Conservation (phyloP, 2,797 vertebrate species). For the Urosaurus nigricauda region DNA sequence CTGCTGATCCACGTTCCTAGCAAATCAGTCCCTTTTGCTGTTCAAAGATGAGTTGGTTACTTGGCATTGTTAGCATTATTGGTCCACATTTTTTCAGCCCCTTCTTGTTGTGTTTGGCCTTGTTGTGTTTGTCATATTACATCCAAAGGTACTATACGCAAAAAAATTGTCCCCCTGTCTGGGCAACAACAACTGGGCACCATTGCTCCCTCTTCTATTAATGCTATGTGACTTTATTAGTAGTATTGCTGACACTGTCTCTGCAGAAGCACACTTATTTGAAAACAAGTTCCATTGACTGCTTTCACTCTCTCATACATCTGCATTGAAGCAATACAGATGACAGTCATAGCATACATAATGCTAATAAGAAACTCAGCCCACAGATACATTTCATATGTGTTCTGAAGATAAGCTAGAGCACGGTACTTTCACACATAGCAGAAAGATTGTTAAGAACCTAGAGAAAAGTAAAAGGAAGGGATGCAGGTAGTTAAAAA, state of each 20-base stretch:
- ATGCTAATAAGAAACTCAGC: not conserved
- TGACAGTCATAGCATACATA: not conserved
- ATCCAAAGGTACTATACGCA: too few relatives aligned
- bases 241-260: not conserved
- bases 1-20: too few relatives aligned
- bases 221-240: not conserved
- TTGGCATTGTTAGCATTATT: too few relatives aligned
- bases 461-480: not conserved
- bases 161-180: not conserved
- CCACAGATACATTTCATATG: not conserved
- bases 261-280: not conserved
- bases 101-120: too few relatives aligned
- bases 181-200: not conserved
- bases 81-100: too few relatives aligned
- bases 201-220: not conserved
- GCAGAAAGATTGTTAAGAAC: not conserved
- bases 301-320: too few relatives aligned
- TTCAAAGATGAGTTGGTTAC: too few relatives aligned
- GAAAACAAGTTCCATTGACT: not conserved
- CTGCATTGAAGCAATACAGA: not conserved
- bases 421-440: not conserved
- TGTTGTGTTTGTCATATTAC: too few relatives aligned
- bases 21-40: too few relatives aligned
- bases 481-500: not conserved
- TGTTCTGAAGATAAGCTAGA: not conserved